Evolutionary conservation across 2,888 invertebrate genomes (phyloP).

Genomic region (Operophtera brumata): DNA sequence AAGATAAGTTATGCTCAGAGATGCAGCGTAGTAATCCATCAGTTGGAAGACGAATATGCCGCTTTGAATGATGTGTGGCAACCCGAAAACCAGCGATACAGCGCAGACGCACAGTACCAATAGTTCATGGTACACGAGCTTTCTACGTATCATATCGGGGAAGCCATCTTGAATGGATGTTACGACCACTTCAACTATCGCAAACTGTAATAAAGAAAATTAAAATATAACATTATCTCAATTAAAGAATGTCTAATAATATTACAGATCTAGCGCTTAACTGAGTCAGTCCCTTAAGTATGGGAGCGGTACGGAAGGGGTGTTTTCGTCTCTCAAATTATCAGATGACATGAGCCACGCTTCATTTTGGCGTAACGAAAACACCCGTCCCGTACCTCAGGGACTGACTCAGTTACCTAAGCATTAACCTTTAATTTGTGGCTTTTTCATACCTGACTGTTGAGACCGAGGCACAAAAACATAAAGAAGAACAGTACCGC

Average conservation of each 20-base stretch:
- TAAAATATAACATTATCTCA: background rate
- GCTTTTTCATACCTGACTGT: slow-evolving; percentile 86
- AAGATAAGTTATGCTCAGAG: slow-evolving; percentile 93
- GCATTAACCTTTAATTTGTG: no score
- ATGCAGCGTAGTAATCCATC: slow-evolving; percentile 96
- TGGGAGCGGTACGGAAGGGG: no score
- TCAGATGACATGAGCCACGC: no score
- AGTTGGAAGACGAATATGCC: slow-evolving; percentile 95
- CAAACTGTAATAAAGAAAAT: slow-evolving; percentile 84
- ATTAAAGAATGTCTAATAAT: background rate
- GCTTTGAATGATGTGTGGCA: slow-evolving; percentile 94
- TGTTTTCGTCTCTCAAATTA: no score
- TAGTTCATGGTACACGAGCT: slow-evolving; percentile 92
- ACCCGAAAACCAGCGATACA: slow-evolving; percentile 90
- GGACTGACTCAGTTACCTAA: no score
- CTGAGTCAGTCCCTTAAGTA: no score
- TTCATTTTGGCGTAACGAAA: no score
- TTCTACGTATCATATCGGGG: slow-evolving; percentile 90
- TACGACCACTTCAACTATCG: slow-evolving; percentile 96
- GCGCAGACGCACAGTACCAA: slow-evolving; percentile 91
- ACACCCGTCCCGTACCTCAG: no score
- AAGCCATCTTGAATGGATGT: slow-evolving; percentile 97
- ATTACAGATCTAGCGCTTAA: no score
- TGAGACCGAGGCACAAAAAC: slow-evolving; percentile 92
- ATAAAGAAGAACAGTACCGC: slow-evolving; percentile 94